phyloP scores from a whole-genome alignment of 2,888 invertebrate genomes.

The Hirtodrosophila confusa region DNA sequence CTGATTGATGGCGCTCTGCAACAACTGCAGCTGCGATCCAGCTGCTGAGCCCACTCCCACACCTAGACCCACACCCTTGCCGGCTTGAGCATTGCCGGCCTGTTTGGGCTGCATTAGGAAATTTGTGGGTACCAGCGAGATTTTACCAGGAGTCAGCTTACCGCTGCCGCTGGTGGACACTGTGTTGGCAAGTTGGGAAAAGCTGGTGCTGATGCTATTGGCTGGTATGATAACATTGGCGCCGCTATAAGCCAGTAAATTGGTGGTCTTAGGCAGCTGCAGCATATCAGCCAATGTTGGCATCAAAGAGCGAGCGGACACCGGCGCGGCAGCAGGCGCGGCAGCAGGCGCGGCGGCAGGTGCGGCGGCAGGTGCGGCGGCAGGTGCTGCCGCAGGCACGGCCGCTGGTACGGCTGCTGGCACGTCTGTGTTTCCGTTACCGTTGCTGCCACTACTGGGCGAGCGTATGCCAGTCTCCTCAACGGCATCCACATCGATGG shows the following conservation, averaged over 20 bases:
- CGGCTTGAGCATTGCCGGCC: slow-evolving; percentile 24
- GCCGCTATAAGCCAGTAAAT: slow-evolving; percentile 46
- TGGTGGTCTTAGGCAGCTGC: slow-evolving; percentile 66
- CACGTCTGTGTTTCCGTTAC: no score
- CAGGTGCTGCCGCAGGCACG: no score
- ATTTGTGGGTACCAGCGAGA: slow-evolving; percentile 84
- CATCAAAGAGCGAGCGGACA: slow-evolving; percentile 35
- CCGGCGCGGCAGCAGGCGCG: not conserved
- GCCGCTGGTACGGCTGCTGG: no score
- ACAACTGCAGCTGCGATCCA: slow-evolving; percentile 59
- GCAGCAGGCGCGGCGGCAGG: not conserved
- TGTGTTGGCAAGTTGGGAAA: slow-evolving; percentile 37
- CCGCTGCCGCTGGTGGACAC: slow-evolving; percentile 36
- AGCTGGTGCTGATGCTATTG: slow-evolving; percentile 51
- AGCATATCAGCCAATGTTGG: slow-evolving; percentile 75
- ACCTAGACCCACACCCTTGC: slow-evolving; percentile 26
- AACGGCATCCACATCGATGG: slow-evolving; percentile 82
- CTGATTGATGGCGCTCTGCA: slow-evolving; percentile 71
- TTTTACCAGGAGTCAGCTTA: slow-evolving; percentile 73
- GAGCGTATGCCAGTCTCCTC: slow-evolving; percentile 34
- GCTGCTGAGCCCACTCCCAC: slow-evolving; percentile 23
- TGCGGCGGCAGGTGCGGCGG: no score
- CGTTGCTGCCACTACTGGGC: not conserved
- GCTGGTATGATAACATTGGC: slow-evolving; percentile 56
- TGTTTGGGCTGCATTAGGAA: slow-evolving; percentile 82